Percentiles rank a stretch among this genome's conserved stretches.
phyloP scores from a whole-genome alignment of 2,113 vertebrate species.

The Monarcha castaneiventris region DNA sequence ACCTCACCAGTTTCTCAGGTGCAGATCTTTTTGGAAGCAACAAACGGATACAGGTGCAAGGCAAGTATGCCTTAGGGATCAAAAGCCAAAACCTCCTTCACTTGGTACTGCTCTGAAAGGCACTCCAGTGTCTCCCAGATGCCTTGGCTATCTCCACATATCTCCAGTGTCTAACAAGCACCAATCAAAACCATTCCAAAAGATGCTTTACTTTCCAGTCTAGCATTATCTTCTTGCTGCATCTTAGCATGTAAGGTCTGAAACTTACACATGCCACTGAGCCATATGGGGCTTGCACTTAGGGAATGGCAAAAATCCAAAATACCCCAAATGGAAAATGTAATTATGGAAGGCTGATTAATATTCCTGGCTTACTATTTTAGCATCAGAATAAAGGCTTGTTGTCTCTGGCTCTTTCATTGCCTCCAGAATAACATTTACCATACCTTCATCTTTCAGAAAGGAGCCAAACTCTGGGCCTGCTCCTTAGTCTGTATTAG shows the following conservation, averaged over 20 bases:
- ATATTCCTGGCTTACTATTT: slow-evolving; percentile 32
- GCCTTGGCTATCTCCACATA: background rate
- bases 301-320: slow-evolving; percentile 20
- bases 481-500: slow-evolving; percentile 3
- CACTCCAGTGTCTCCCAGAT: background rate
- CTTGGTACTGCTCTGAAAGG: background rate
- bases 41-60: background rate
- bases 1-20: background rate
- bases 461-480: slow-evolving; percentile 2
- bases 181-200: background rate
- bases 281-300: background rate
- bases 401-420: slow-evolving; percentile 43
- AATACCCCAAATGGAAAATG: slow-evolving; percentile 41
- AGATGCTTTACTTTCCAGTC: background rate
- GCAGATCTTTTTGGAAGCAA: background rate
- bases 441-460: slow-evolving; percentile 34
- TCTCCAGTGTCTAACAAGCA: background rate
- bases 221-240: background rate
- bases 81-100: background rate
- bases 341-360: slow-evolving; percentile 43
- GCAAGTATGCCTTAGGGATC: background rate
- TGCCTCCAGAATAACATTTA: slow-evolving; percentile 34
- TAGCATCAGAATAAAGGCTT: slow-evolving; percentile 41
- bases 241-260: background rate
- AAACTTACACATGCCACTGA: background rate